A percentile compares a stretch with the other conserved stretches of the same genome.
Evolutionary conservation across 2,888 invertebrate species (phyloP).

Genomic region (Ephialtes manifestator): DNA sequence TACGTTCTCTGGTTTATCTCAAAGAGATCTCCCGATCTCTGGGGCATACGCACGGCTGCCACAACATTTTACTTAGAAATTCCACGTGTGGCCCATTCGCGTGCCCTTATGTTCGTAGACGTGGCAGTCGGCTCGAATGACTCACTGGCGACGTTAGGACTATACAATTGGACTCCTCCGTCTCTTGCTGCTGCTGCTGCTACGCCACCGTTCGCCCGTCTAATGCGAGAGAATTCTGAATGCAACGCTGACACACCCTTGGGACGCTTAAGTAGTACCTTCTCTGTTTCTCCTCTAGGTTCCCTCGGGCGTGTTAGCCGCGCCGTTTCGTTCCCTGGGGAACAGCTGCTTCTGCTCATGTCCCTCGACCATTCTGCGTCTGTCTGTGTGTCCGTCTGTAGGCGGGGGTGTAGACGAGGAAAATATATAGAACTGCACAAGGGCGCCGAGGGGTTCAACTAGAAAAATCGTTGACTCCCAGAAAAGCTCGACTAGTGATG

Average conservation of each 20-base stretch:
- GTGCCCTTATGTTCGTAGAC: conserved; percentile 20
- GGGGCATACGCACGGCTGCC: conserved; percentile 31
- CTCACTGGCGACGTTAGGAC: conserved; percentile 61
- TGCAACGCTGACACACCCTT: conserved; percentile 67
- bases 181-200: too few relatives aligned
- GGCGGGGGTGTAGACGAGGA: neutral
- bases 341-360: conserved; percentile 71
- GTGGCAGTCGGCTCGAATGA: conserved; percentile 60
- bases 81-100: conserved; percentile 59
- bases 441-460: conserved; percentile 26
- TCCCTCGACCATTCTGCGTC: conserved; percentile 26
- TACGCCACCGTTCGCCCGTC: conserved; percentile 47
- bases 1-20: conserved; percentile 3
- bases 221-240: conserved; percentile 53
- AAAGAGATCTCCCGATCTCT: neutral
- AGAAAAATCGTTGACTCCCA: conserved; percentile 57
- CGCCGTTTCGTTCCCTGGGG: conserved; percentile 59
- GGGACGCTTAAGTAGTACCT: conserved; percentile 65
- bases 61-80: conserved; percentile 52
- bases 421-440: neutral
- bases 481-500: conserved; percentile 48
- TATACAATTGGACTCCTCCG: conserved; percentile 22
- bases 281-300: conserved; percentile 37
- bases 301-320: conserved; percentile 48
- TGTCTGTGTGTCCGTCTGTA: conserved; percentile 2